These are phyloP conservation scores for Sturnira hondurensis DNA, from an alignment of 2,113 vertebrate genomes.

Conservation along the genomic window DNA sequence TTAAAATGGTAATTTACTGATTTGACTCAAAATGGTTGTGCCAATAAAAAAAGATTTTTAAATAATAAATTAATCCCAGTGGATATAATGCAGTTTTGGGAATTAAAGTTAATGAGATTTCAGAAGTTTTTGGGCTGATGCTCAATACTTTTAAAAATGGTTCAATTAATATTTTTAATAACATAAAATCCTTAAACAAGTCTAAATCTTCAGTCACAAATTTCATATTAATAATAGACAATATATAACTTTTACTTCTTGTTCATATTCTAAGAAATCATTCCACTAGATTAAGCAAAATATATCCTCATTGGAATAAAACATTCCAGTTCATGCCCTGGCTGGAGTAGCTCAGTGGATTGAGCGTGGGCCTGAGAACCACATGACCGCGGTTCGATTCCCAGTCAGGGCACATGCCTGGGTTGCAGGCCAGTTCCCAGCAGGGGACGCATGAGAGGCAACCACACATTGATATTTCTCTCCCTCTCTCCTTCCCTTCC, in stretches of 20 bases:
- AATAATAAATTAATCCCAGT: not conserved
- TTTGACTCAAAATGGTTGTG: not conserved
- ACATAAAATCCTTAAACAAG: conserved; percentile 1
- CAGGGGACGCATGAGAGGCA: too few relatives aligned
- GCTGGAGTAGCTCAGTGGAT: too few relatives aligned
- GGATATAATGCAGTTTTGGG: not conserved
- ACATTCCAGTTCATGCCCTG: not conserved
- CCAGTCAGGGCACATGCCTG: too few relatives aligned
- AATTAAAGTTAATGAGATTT: not conserved
- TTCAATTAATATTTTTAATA: conserved; percentile 34
- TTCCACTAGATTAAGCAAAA: conserved; percentile 19
- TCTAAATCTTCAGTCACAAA: conserved; percentile 41
- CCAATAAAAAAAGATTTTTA: conserved; percentile 3
- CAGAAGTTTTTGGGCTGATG: conserved; percentile 32
- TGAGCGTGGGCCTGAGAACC: too few relatives aligned
- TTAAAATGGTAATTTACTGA: not conserved
- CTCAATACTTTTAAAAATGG: not conserved
- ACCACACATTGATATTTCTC: too few relatives aligned
- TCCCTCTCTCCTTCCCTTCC: too few relatives aligned
- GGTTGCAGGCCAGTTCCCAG: too few relatives aligned
- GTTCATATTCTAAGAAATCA: conserved; percentile 29
- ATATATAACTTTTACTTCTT: not conserved
- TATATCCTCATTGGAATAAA: not conserved
- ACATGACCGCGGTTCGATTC: too few relatives aligned
- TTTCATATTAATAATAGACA: not conserved